Evolutionary conservation across 2,888 invertebrate genomes (phyloP).

Genomic region (Scaptomyza polygonia): DNA sequence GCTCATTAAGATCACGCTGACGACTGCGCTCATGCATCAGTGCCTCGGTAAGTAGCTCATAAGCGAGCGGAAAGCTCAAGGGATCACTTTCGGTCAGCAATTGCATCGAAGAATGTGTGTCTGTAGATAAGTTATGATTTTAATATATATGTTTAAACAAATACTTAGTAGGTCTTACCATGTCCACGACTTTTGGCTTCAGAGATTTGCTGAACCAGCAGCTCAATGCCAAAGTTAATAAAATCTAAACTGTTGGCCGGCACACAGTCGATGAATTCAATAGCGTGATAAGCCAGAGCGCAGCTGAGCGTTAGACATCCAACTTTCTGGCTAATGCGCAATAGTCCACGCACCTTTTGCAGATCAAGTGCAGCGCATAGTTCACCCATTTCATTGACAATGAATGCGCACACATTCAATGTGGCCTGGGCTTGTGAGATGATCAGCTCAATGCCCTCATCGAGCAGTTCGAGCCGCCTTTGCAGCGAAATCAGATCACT

Average conservation of each 20-base stretch:
- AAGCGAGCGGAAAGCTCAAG: constrained; percentile 77
- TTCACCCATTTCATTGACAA: constrained; percentile 74
- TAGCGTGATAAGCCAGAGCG: constrained; percentile 75
- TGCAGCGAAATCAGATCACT: constrained; percentile 62
- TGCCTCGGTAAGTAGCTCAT: constrained; percentile 76
- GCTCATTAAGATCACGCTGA: constrained; percentile 75
- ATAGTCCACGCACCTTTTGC: constrained; percentile 73
- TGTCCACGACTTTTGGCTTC: constrained; percentile 50
- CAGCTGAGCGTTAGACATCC: constrained; percentile 81
- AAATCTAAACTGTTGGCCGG: constrained; percentile 71
- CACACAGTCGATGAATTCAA: constrained; percentile 74
- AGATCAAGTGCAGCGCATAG: constrained; percentile 72
- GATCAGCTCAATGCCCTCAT: constrained; percentile 73
- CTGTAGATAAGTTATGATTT: constrained; percentile 15
- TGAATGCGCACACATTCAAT: constrained; percentile 69
- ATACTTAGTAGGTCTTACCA: constrained; percentile 28
- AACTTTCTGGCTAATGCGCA: constrained; percentile 73
- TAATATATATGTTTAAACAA: background rate
- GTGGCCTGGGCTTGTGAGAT: constrained; percentile 66
- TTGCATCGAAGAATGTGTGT: constrained; percentile 53
- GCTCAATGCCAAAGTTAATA: constrained; percentile 76
- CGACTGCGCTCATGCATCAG: constrained; percentile 59
- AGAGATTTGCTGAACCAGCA: constrained; percentile 81
- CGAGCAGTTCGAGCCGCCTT: constrained; percentile 62
- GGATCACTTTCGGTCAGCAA: constrained; percentile 71